phyloP scores from a whole-genome alignment of 64 coral and sea anemone species.

The Astreopora myriophthalma region DNA sequence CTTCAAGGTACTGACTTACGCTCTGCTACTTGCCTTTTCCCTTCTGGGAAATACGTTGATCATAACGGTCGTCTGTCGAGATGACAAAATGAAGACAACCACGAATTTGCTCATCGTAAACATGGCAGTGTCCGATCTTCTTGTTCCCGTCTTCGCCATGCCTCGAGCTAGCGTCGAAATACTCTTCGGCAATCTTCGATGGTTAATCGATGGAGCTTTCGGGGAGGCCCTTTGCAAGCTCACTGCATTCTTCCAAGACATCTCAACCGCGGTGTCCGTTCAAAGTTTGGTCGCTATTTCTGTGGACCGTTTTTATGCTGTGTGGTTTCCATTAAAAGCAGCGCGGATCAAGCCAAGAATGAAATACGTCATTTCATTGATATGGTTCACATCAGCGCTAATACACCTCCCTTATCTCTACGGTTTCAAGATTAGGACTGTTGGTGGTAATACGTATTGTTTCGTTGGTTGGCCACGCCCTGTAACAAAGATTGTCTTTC shows the following conservation, averaged over 20 bases:
- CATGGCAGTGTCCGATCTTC: slow-evolving; percentile 61
- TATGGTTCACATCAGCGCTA: background rate
- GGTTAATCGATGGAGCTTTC: slow-evolving; percentile 18
- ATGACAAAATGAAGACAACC: slow-evolving; percentile 48
- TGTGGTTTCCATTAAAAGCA: slow-evolving; percentile 49
- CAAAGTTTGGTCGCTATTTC: slow-evolving; percentile 50
- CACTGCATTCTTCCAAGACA: slow-evolving; percentile 39
- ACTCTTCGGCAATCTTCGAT: background rate
- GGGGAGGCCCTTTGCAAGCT: slow-evolving; percentile 56
- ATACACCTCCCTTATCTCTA: background rate
- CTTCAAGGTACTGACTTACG: slow-evolving; percentile 9
- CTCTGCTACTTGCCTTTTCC: background rate
- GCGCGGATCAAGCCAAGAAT: background rate
- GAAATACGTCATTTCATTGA: background rate
- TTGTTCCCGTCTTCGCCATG: slow-evolving; percentile 51
- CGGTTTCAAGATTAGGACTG: background rate
- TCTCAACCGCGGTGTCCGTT: slow-evolving; percentile 26
- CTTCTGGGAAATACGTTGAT: slow-evolving; percentile 55
- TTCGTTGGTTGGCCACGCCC: background rate
- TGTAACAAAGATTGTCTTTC: background rate
- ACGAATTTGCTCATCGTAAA: slow-evolving; percentile 65
- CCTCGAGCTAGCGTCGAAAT: slow-evolving; percentile 50
- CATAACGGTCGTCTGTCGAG: slow-evolving; percentile 34
- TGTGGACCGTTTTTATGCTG: slow-evolving; percentile 45
- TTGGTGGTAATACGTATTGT: background rate